phyloP scores from a whole-genome alignment of 2,888 invertebrate genomes.

The Calameuta pallipes region DNA sequence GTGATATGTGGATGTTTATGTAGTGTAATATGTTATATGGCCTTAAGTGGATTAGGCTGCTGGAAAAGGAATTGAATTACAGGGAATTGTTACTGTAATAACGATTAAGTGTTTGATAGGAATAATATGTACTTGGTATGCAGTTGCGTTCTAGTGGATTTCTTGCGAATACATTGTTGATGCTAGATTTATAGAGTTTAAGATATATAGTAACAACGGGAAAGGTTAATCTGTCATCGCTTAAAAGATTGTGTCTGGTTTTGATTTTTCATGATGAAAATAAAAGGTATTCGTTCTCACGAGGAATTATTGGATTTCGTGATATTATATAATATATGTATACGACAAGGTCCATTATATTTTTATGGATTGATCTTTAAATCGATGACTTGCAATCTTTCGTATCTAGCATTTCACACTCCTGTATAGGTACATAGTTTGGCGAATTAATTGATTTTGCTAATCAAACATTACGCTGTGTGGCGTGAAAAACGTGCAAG shows the following conservation, averaged over 20 bases:
- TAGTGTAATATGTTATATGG: not conserved
- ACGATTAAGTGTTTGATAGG: not conserved
- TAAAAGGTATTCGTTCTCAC: not conserved
- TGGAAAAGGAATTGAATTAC: not conserved
- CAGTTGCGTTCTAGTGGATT: not conserved
- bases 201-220: not conserved
- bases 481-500: not conserved
- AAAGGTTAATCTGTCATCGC: not conserved
- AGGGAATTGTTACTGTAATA: not conserved
- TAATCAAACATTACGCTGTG: not conserved
- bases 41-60: not conserved
- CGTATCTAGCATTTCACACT: too few species aligned
- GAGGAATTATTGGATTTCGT: not conserved
- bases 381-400: not conserved
- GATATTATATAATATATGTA: not conserved
- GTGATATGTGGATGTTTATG: not conserved
- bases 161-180: not conserved
- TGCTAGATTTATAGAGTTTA: not conserved
- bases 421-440: not conserved
- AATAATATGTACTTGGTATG: too few species aligned
- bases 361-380: not conserved
- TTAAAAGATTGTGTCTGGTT: not conserved
- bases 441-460: not conserved
- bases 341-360: not conserved
- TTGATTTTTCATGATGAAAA: not conserved